phyloP scores from a whole-genome alignment of 2,888 invertebrate genomes.

The Leptinotarsa rubiginosa region DNA sequence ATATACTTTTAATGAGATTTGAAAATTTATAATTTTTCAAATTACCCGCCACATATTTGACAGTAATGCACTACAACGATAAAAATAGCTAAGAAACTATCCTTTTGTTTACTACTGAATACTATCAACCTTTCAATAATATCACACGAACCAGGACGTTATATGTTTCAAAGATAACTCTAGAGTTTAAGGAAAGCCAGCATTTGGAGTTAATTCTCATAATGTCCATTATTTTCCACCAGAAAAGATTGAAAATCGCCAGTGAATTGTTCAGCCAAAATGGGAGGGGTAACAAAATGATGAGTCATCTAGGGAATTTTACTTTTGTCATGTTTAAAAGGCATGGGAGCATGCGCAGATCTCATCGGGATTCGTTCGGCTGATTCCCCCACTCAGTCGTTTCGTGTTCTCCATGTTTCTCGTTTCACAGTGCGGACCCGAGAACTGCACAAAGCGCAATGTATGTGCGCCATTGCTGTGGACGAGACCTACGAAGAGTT shows the following conservation, averaged over 20 bases:
- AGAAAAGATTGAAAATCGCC: conserved; percentile 29
- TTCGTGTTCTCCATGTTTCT: conserved; percentile 67
- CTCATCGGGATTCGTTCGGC: conserved; percentile 60
- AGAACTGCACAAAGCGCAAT: conserved; percentile 67
- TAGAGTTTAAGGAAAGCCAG: neutral
- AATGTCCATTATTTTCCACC: conserved; percentile 7
- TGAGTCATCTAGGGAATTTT: conserved; percentile 46
- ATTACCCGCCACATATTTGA: conserved; percentile 1
- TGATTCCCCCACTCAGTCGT: conserved; percentile 67
- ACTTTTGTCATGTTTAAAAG: conserved; percentile 42
- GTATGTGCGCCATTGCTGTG: conserved; percentile 68
- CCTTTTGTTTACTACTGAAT: neutral
- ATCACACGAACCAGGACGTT: neutral
- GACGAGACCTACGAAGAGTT: conserved; percentile 66
- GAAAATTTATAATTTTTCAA: neutral
- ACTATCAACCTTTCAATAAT: neutral
- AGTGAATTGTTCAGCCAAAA: conserved; percentile 10
- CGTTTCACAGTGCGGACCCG: conserved; percentile 66
- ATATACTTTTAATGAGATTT: neutral
- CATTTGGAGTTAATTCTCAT: neutral
- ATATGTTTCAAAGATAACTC: neutral
- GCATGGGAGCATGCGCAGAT: conserved; percentile 59
- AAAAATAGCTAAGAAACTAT: conserved; percentile 31
- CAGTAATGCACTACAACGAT: neutral
- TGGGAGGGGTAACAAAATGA: conserved; percentile 38